Evolutionary conservation across 2,888 invertebrate genomes (phyloP), one percentile per base, ranked within the genome.

Genomic region (Ectropis crepuscularia): DNA sequence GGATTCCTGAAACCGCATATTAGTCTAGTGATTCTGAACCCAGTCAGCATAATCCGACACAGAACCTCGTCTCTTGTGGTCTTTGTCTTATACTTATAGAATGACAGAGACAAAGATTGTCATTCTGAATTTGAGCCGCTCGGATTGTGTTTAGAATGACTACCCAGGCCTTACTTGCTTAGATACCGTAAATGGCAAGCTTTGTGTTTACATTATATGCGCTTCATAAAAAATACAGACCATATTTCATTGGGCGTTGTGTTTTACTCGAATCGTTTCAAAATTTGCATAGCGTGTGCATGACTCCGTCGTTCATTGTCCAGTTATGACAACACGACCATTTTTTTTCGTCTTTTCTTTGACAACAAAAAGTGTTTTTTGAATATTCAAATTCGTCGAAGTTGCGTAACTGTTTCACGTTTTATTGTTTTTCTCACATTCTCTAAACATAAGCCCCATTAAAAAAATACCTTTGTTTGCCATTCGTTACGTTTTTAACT

Each of bases 361-460:
- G 61, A 64, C 49, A 62, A 84, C 84, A 87, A 85, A 74, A 82
- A 80, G 81, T 80, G 78, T 83, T 84, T 78, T 74, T 73, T 74
- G 79, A 81, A 84, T 88, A 88, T 88, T 84, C 78, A 85, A 87
- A 88, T 91, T 89, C 90, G 83, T 71, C 83, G 91, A 90, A 90
- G 71, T 74, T 73, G 83, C 86, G 77, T 83, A 86, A 88, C 85
- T 78, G 81, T 86, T 83, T 66, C 65, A 65, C 50, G 51, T 60
- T 70, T 70, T 16, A 54, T 67, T 53, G 58, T 63, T n/a, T 41
- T 39, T 49, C 55, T 54, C 36, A 54, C 39, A 48, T 65, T 51
- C 39, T 28, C n/a, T 39, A 16, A 10, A 4, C 16, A 28, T 28
- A 28, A 28, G 16, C 16, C 16, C 16, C 16, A 28, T 6, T 53